Evolutionary conservation across 1,140 invertebrate species (phyloP), one percentile per base, ranked within the genome.

Genomic region (Mactra quadrangularis): DNA sequence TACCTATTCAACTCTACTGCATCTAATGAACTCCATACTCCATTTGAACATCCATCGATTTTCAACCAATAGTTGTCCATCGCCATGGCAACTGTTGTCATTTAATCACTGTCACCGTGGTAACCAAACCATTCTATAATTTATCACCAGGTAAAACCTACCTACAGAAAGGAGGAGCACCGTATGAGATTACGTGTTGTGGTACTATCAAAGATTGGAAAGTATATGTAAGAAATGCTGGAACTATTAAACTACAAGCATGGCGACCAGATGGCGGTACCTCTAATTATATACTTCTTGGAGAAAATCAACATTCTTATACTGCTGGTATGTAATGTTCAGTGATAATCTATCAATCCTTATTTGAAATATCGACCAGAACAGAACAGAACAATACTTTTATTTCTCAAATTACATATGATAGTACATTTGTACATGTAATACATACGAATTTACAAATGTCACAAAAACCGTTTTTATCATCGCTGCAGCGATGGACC

Each of bases 171-270:
- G 22, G 45, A 11, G 41, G 0, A 6, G 7, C 41, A 7, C 41
- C 62, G 4, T 47, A 66, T 29, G 62, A 6, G 19, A 45, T 66
- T 27, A 47, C 62, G 11, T 66, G 62, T n/a, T 66, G 62, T 17
- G 62, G 62, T 45, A 66, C 62, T 11, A 22, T 66, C n/a, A 45
- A 47, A 29, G 33, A 66, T 45, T 66, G 62, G 62, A 22, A 25
- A 2, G 17, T 66, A 1, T 66, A 66, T n/a, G 45, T 66, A 25
- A 25, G 41, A 66, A 66, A 66, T 47, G 3, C 62, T 0, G 62
- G 62, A 45, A 66, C 62, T 9, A 47, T 66, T 1, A 33, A 38
- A 2, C 45, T 66, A 17, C 62, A 66, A 66, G 62, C 22, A 25
- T 66, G 62, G 62, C 6, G 62, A 27, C 17, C 1, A n/a, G 62